A percentile compares a stretch with the other conserved stretches of the same genome.
Evolutionary conservation across 2,888 invertebrate genomes (phyloP).

Genomic region (Zootermopsis nevadensis): DNA sequence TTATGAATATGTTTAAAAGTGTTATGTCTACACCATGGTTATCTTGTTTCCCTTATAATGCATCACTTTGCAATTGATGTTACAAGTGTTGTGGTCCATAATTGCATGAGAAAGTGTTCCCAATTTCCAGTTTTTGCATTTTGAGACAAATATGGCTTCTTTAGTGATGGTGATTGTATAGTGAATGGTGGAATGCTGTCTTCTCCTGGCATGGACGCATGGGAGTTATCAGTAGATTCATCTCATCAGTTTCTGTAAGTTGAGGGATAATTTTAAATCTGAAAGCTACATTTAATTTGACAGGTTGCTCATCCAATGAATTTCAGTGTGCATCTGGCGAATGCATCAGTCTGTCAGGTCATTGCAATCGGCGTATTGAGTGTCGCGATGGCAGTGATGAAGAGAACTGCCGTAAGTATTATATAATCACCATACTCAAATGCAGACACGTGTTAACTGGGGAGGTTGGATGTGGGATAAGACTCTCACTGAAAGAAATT

Average conservation of each 20-base stretch:
- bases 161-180: not conserved
- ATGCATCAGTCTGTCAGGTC: constrained; percentile 66
- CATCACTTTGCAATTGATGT: not conserved
- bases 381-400: constrained; percentile 66
- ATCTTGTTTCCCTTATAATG: too few relatives aligned
- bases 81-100: not conserved
- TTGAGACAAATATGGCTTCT: not conserved
- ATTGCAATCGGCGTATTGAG: constrained; percentile 64
- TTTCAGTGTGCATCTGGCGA: constrained; percentile 77
- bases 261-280: not conserved
- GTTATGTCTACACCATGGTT: too few relatives aligned
- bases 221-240: not conserved
- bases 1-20: too few relatives aligned
- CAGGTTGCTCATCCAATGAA: constrained; percentile 73
- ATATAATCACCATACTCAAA: too few relatives aligned
- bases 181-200: not conserved
- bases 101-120: not conserved
- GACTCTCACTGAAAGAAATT: too few relatives aligned
- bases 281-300: not conserved
- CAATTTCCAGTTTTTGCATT: not conserved
- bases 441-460: too few relatives aligned
- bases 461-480: too few relatives aligned
- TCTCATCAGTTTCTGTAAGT: not conserved
- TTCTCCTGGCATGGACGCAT: constrained; percentile 1
- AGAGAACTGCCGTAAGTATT: constrained; percentile 61